These are phyloP conservation scores for Harpagoxenus sublaevis DNA, from an alignment of 2,888 invertebrate genomes.

Conservation along the genomic window DNA sequence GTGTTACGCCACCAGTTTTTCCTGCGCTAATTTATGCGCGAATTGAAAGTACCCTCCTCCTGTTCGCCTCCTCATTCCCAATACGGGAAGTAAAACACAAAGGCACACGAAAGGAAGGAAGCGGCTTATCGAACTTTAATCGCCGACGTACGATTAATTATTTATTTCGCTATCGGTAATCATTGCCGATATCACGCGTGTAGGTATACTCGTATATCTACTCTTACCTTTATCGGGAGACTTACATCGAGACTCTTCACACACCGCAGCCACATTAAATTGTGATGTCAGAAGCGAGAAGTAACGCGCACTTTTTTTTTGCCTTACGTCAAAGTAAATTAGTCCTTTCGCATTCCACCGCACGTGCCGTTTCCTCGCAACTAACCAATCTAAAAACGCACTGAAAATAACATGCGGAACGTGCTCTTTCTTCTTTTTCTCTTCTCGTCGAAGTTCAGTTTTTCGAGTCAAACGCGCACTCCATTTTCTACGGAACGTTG, in stretches of 20 bases:
- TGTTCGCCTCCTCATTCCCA: slow-evolving; percentile 59
- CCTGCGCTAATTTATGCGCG: slow-evolving; percentile 10
- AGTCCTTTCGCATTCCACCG: background rate
- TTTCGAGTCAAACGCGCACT: slow-evolving; percentile 36
- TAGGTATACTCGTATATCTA: background rate
- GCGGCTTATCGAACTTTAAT: slow-evolving; percentile 74
- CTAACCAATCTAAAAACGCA: background rate
- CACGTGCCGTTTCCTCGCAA: background rate
- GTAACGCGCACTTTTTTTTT: background rate
- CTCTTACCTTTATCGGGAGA: background rate
- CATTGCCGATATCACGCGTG: background rate
- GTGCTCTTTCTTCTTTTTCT: background rate
- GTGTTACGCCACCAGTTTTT: slow-evolving; percentile 41
- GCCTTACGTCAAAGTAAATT: background rate
- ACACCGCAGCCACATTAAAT: background rate
- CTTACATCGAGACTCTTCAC: background rate
- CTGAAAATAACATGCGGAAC: background rate
- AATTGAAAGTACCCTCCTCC: slow-evolving; percentile 39
- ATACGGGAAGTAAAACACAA: slow-evolving; percentile 73
- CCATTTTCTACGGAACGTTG: slow-evolving; percentile 19
- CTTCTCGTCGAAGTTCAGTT: background rate
- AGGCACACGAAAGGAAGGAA: slow-evolving; percentile 77
- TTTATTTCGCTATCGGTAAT: slow-evolving; percentile 52
- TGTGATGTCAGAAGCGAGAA: background rate
- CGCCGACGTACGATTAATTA: slow-evolving; percentile 64